Base-by-base conservation (phyloP, 92 coral and sea anemone genomes). In the Blastomussa wellsi region DNA sequence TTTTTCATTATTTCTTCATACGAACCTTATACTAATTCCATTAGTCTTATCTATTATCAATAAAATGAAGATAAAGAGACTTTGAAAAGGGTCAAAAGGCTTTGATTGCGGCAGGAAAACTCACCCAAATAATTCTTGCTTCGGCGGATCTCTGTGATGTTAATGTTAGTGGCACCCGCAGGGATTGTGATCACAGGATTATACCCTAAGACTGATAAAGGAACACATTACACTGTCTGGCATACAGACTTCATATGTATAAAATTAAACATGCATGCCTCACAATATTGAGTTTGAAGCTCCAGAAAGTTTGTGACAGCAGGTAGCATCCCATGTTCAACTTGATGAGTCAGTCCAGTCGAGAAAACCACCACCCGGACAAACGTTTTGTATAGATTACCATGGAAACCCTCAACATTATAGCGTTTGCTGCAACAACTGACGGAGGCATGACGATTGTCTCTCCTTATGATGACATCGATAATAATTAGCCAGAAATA, bases 181-280 rank as follows among this genome's bases (percentile, higher is more conserved):
- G 99, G 99, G 55, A 96, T 94, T 6, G 99, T 96, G 28, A 95
- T 95, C 55, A 96, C 94, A 47, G 98, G 91, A 82, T 96, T 96
- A 74, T 96, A 96, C 53, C 99, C 99, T 81, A 90, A 88, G 74
- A 92, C 98, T 94, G 41, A 73, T 12, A 28, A 62, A 26, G 28
- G 29, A 62, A 62, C 68, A 16, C 10, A 28, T n/a, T n/a, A n/a
- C n/a, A n/a, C n/a, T n/a, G n/a, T n/a, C n/a, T n/a, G n/a, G n/a
- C n/a, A n/a, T n/a, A n/a, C n/a, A n/a, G n/a, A n/a, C n/a, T 8
- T 10, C 49, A 44, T 13, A 44, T 44, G 0, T 44, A 44, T 4
- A 44, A 0, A 0, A 8, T 8, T 0, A 44, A 44, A 44, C 12
- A 44, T 8, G 49, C 12, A 3, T 51, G n/a, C n/a, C n/a, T n/a